Conservation (phyloP, 2,797 vertebrate genomes). For the Rhynchonycteris naso region DNA sequence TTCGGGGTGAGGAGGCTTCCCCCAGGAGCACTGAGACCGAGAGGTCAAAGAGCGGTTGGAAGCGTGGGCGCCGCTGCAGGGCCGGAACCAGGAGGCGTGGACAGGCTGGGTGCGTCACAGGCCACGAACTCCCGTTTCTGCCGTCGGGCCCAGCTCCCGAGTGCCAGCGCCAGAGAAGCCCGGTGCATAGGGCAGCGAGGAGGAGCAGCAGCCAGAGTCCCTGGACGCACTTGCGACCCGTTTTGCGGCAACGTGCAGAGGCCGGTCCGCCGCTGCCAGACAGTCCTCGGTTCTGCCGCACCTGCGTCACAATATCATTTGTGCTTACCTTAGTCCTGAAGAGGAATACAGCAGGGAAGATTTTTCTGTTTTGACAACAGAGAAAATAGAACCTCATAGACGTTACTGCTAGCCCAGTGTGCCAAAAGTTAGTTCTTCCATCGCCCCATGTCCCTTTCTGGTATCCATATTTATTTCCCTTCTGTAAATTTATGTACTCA, state of each 20-base stretch:
- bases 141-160: neutral
- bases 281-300: fast-evolving
- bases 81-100: constrained; percentile 63
- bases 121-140: fast-evolving
- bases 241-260: fast-evolving
- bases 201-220: neutral
- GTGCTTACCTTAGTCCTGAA: neutral
- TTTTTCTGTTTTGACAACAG: neutral
- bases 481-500: neutral
- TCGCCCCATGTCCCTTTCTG: neutral
- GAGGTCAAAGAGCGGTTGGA: constrained; percentile 80
- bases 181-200: fast-evolving
- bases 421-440: neutral
- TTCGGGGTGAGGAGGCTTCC: constrained; percentile 73
- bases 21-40: constrained; percentile 82
- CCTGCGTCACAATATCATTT: neutral
- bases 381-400: neutral
- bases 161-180: neutral
- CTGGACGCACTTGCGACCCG: fast-evolving
- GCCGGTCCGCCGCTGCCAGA: fast-evolving
- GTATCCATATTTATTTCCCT: neutral
- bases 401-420: fast-evolving
- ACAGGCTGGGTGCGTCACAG: neutral
- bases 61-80: constrained; percentile 63
- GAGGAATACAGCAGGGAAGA: neutral